Base-by-base conservation (phyloP, 92 coral and sea anemone species). In the Muricea muricata region DNA sequence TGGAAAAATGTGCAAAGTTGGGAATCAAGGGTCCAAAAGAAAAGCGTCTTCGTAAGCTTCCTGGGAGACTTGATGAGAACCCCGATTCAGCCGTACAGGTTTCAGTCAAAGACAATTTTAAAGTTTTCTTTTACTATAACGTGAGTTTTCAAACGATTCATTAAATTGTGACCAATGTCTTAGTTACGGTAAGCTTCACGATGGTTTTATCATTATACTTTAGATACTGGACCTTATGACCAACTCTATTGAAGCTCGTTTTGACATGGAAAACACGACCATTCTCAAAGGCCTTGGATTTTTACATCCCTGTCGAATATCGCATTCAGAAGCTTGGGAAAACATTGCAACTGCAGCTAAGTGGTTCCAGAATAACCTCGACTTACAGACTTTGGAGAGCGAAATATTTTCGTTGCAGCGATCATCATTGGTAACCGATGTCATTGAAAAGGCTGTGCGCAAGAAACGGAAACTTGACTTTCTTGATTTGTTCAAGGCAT, bases 51-150 rank as follows among this genome's bases (percentile, higher is more conserved):
- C 65, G 65, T 23, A 57, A 57, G 65, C 26, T 57, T 57, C 65
- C 65, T 57, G 23, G 65, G 65, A 57, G 65, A 57, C 65, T 57
- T 20, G 65, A 57, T 57, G 65, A 57, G 65, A 57, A 57, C 65
- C 28, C 65, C 15, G 65, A 57, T 57, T 14, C 65, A 57, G 65
- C 65, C 65, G 65, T 26, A 15, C 65, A 57, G 25, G 65, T 57
- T 57, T 57, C 65, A 57, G 65, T 57, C 65, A 57, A 57, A 57
- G 65, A 57, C 65, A 57, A 57, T 20, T 57, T 57, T 57, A 57
- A 57, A 57, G 21, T 57, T 57, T 55, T 55, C 20, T 57, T 57
- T 57, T 57, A 57, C 65, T 57, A 1, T 23, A 57, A 57, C 21
- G 65, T 57, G 65, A 57, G 65, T 57, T 57, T 57, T 57, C 21